phyloP scores from a whole-genome alignment of 2,888 invertebrate genomes.

The Tetropium fuscum region DNA sequence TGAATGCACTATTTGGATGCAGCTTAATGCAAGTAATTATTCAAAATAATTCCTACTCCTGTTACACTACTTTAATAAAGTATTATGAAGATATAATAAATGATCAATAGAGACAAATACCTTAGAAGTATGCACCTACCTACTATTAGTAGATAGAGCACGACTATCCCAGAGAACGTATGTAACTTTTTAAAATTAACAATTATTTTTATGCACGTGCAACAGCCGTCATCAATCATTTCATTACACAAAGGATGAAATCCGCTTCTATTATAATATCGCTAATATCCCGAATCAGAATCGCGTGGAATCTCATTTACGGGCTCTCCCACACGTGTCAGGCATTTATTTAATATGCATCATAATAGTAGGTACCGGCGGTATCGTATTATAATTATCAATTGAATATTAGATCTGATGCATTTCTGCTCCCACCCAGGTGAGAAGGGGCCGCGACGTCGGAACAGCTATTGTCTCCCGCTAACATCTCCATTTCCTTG shows the following conservation, averaged over 20 bases:
- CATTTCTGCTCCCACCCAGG: constrained; percentile 41
- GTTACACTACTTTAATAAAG: no score
- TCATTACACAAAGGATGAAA: background rate
- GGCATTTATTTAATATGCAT: constrained; percentile 29
- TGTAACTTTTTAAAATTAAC: constrained; percentile 7
- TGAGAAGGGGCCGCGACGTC: constrained; percentile 40
- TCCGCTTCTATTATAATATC: constrained; percentile 1
- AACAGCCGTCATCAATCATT: constrained; percentile 5
- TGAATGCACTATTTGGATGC: no score
- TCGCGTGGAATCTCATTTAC: constrained; percentile 27
- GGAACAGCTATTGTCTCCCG: constrained; percentile 49
- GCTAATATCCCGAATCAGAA: constrained; percentile 6
- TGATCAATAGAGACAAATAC: no score
- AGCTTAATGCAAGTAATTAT: no score
- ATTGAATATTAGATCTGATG: constrained; percentile 41
- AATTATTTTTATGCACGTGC: constrained; percentile 18
- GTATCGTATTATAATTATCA: constrained; percentile 37
- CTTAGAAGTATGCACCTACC: no score
- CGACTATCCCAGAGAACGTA: background rate
- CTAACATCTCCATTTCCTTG: constrained; percentile 54
- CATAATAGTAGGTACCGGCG: constrained; percentile 28
- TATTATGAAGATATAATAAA: no score
- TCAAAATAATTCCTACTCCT: no score
- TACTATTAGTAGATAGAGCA: no score
- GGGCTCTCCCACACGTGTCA: constrained; percentile 32